Evolutionary conservation across 2,888 invertebrate genomes (phyloP), one percentile per base, ranked within the genome.

Genomic region (Neoaliturus tenellus): DNA sequence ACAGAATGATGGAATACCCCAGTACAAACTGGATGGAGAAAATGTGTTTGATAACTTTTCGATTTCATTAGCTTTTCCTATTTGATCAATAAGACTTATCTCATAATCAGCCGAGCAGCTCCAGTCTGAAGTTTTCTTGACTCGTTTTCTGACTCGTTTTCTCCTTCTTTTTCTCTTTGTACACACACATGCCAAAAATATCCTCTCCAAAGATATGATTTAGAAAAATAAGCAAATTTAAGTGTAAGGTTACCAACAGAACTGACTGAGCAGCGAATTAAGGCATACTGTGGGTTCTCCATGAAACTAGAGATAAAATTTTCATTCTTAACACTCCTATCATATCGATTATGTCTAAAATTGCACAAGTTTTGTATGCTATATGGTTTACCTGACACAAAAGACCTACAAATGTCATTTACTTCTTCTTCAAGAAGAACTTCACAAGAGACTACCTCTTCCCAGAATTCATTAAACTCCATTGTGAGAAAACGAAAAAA

Each of bases 401-500:
- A 67, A 1, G 31, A 12, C 28, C 5, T 31, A 17, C 67, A 67
- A 6, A 67, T 33, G 14, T 31, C 67, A 31, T 33, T 67, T 8
- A 67, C 17, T n/a, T 67, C 67, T 14, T 67, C 67, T 14, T 33
- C 33, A 67, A n/a, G 17, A 33, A 67, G 67, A 17, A 67, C 31
- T 28, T 33, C 17, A 67, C 12, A 31, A 6, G 51, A 51, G 2
- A 23, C 51, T 14, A 62, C 62, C 2, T 14, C 12, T 4, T 62
- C n/a, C 28, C 39, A 39, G 20, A 69, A 69, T 39, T 69, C 69
- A 35, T 39, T 23, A 5, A 10, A 5, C 0, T 20, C 17, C 35
- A 69, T 39, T 17, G 39, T 69, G 20, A 35, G 31, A 39, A 69
- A 35, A 39, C 69, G 69, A 69, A 69, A 39, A n/a, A 4, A 69